A percentile compares a stretch with the other conserved stretches of the same genome.
Conservation (phyloP, 2,888 invertebrate species). For the Gymnoscelis rufifasciata region DNA sequence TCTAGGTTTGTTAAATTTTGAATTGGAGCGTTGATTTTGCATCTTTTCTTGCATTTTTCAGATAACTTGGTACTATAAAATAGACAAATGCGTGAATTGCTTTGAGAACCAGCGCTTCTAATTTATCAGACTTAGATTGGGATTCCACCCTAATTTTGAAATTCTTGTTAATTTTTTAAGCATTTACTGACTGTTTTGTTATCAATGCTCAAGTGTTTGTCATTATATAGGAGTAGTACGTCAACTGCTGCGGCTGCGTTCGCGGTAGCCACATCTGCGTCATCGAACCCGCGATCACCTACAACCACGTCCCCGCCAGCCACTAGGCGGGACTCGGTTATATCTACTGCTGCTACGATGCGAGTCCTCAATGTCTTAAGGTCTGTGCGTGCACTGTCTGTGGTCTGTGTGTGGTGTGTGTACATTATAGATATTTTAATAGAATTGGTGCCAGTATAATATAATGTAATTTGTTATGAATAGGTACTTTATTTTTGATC, state of each 20-base stretch:
- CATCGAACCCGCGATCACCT: slow-evolving; percentile 88
- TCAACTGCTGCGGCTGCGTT: slow-evolving; percentile 94
- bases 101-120: no score
- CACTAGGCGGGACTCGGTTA: slow-evolving; percentile 82
- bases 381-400: slow-evolving; percentile 37
- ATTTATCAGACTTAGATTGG: no score
- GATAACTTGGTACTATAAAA: no score
- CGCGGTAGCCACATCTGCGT: slow-evolving; percentile 93
- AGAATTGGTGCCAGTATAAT: no score
- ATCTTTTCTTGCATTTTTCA: no score
- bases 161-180: no score
- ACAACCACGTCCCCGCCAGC: slow-evolving; percentile 74
- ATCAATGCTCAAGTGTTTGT: not conserved
- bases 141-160: no score
- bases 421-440: not conserved
- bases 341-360: slow-evolving; percentile 96
- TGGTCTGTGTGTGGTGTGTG: not conserved
- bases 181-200: not conserved
- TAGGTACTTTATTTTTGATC: no score
- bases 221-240: slow-evolving; percentile 84
- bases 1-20: no score
- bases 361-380: slow-evolving; percentile 91
- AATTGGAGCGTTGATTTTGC: no score
- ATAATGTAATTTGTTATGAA: no score
- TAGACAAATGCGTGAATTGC: no score